Evolutionary conservation across 2,113 vertebrate genomes (phyloP), one percentile per base, ranked within the genome.

Genomic region (Morone chrysops): DNA sequence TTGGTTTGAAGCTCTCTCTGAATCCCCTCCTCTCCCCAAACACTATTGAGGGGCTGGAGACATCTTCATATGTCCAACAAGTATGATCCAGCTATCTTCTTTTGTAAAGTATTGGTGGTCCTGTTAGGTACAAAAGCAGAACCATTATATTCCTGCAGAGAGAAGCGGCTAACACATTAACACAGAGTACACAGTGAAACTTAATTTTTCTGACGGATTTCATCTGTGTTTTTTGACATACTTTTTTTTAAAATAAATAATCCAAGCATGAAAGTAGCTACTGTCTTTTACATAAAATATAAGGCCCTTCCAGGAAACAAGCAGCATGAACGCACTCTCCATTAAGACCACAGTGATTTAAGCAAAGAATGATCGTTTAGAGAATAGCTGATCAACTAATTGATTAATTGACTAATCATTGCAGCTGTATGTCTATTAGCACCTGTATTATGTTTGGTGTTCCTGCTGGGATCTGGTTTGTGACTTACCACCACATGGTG

Each of bases 401-500:
- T 31, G 31, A 31, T 31, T 31, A 31, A 31, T 31, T 2, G 31
- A 31, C 31, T 31, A 31, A 31, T 31, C 31, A 31, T 31, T 31
- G 31, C 31, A 31, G 31, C 31, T 31, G 31, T 31, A 31, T 31
- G 31, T 31, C 7, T 57, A 2, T 57, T 10, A 20, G 20, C 45
- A 25, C 14, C 20, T 69, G 69, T 40, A 10, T 12, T 6, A 31
- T 57, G 18, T 54, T 75, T 31, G n/a, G 1, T 45, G 4, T 38
- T 77, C 12, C 65, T 56, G 45, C 31, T 16, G 20, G 71, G 38
- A 5, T 76, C 36, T 65, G 51, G 47, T 51, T 20, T 54, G 66
- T 72, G 12, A 31, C 53, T 16, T 70, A 53, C n/a, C 69, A 69
- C 92, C 90, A 90, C 83, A 89, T 18, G 92, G 87, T 90, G 90